Evolutionary conservation across 1,140 invertebrate genomes (phyloP), one percentile per base, ranked within the genome.

Genomic region (Venturia canescens): DNA sequence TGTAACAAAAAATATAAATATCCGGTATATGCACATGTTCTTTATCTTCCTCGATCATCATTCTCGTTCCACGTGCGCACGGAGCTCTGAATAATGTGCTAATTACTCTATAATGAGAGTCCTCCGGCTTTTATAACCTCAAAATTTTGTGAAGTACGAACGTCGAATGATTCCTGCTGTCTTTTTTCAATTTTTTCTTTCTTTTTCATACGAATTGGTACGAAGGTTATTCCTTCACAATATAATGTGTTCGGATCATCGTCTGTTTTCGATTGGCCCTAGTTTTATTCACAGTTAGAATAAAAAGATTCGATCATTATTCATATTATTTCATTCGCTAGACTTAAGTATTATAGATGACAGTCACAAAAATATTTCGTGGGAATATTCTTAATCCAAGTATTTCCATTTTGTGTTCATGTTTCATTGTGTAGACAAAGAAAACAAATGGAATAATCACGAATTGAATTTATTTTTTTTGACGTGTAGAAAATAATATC

Each of bases 1-100:
- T 92, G 90, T 91, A 92, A 92, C 91, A 92, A 92, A 92, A 92
- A 92, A 92, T 92, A 91, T 91, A 92, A 92, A 91, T 91, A 89
- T 91, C 85, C 89, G 83, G 87, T 89, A 89, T 89, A 89, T 91
- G 85, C 84, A 86, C 87, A 84, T 90, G 89, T 88, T 81, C 89
- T 60, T 60, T 21, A 7, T 23, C 3, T 21, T 7, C 21, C n/a
- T 60, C 21, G 6, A 21, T 60, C 9, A 21, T 53, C 50, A 53
- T 87, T 87, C 86, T 86, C 85, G 74, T 88, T 87, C 88, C 87
- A 34, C 31, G 31, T 7, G 7, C 31, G 31, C 31, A 7, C 31
- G 31, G 31, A 89, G 83, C 88, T 91, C 86, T 84, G 87, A 89
- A 89, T 87, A 89, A 88, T 87, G 86, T 85, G 84, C 83, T 89